Base-by-base conservation (phyloP, 2,797 vertebrate species). In the Pseudocheirus occidentalis region DNA sequence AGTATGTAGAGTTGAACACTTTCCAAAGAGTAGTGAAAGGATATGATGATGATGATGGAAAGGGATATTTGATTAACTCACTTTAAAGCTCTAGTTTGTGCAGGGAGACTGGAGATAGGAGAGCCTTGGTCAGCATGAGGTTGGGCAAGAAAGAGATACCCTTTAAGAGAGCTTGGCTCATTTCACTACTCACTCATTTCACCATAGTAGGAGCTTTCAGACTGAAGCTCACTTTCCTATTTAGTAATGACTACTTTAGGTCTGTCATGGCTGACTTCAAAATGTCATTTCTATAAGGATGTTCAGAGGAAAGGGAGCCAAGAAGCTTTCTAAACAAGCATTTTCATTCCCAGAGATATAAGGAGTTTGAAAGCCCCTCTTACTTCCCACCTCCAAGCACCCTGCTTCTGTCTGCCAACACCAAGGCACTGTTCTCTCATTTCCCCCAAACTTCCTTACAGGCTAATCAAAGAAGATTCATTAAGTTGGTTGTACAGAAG, bases 1-100 rank as follows among this genome's bases (percentile, higher is more conserved):
- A 87, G 73, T 46, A 50, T 27, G 73, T 95, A 87, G 12, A 92
- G 90, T 73, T 90, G 90, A 91, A 94, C 31, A 90, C 56, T 95
- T 97, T 96, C 59, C 56, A 92, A 94, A 94, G 66, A 94, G 40
- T 89, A 94, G 91, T 54, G 95, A 95, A 56, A 96, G 90, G 93
- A 66, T 40, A 89, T 54, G 54, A 95, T 34, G 96, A 95, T 31
- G 96, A 56, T 94, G 92, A 97, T 92, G 92, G 62, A 21, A 91
- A 66, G 91, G 90, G 54, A 16, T 52, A 55, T 95, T 55, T 95
- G 34, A 87, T 87, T 34, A 87, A 46, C 52, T 94, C 55, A 9
- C 2, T 58, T 50, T 54, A 50, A 29, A 57, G 53, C 55, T 95
- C 93, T 90, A 92, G 29, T 58, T 92, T n/a, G 66, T 92, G 46